These are phyloP conservation scores for Drosophila nr. perissopoda DNA, from an alignment of 2,888 invertebrate species.

Conservation along the genomic window DNA sequence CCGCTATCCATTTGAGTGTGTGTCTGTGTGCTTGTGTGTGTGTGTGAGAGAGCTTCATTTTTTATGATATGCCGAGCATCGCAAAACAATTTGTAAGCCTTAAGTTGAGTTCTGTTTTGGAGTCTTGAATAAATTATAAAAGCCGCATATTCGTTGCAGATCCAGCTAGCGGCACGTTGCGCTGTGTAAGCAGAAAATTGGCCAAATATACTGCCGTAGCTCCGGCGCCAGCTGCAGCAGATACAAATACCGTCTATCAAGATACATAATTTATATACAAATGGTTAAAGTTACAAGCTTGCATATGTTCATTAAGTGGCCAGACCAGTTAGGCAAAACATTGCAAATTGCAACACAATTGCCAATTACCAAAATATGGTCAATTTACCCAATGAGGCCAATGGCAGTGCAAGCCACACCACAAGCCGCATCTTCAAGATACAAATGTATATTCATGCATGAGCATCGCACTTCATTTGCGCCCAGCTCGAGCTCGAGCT, in stretches of 20 bases:
- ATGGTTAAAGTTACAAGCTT: conserved; percentile 20
- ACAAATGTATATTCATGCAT: conserved; percentile 32
- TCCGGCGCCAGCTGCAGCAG: conserved; percentile 11
- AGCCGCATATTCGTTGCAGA: conserved; percentile 57
- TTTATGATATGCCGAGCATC: conserved; percentile 68
- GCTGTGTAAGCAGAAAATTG: conserved; percentile 55
- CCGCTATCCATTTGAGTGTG: conserved; percentile 36
- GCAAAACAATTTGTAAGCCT: conserved; percentile 77
- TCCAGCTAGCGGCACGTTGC: conserved; percentile 19
- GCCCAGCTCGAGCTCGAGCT: not conserved
- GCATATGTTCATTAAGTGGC: conserved; percentile 64
- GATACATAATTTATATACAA: conserved; percentile 24
- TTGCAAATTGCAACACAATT: conserved; percentile 40
- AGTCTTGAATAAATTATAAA: conserved; percentile 77
- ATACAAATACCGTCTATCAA: conserved; percentile 7
- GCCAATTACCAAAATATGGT: conserved; percentile 68
- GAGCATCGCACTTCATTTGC: conserved; percentile 26
- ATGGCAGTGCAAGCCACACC: conserved; percentile 15
- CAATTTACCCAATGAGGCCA: conserved; percentile 38
- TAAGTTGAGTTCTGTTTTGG: conserved; percentile 64
- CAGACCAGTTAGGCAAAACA: conserved; percentile 37
- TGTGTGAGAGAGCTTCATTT: conserved; percentile 30
- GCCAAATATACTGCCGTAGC: conserved; percentile 17
- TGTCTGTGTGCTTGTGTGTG: not conserved
- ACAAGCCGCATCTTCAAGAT: conserved; percentile 42